Evolutionary conservation across 2,888 invertebrate genomes (phyloP).

Genomic region (Auanema sp.): DNA sequence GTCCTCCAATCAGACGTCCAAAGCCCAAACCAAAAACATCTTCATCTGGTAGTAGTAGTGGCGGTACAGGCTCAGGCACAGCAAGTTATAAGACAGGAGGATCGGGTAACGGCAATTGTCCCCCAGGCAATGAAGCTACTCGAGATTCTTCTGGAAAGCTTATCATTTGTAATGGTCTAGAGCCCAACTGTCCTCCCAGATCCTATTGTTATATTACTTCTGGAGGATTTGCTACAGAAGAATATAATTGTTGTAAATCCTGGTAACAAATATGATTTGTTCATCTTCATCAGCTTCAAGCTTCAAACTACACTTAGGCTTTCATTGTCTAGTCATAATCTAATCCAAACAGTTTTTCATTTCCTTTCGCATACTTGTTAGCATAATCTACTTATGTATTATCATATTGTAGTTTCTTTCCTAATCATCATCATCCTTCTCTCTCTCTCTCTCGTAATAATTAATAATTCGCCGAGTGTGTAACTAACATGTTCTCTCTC

Average conservation of each 20-base stretch:
- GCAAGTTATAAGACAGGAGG: slow-evolving; percentile 38
- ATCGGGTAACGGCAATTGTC: slow-evolving; percentile 55
- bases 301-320: too few species aligned
- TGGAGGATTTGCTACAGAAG: slow-evolving; percentile 59
- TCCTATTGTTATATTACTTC: slow-evolving; percentile 63
- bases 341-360: too few species aligned
- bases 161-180: slow-evolving; percentile 58
- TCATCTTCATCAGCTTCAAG: background rate
- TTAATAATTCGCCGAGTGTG: slow-evolving; percentile 8
- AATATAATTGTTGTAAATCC: slow-evolving; percentile 62
- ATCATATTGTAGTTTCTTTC: slow-evolving; percentile 13
- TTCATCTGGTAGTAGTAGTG: slow-evolving; percentile 25
- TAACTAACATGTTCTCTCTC: background rate
- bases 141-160: slow-evolving; percentile 47
- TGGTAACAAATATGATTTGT: slow-evolving; percentile 30
- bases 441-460: background rate
- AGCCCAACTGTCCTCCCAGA: slow-evolving; percentile 62
- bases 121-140: slow-evolving; percentile 58
- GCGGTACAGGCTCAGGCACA: slow-evolving; percentile 26
- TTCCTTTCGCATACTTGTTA: too few species aligned
- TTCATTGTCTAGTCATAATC: too few species aligned
- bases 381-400: too few species aligned
- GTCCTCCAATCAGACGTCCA: slow-evolving; percentile 57
- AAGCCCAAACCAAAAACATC: slow-evolving; percentile 37
- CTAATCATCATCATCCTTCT: background rate